A percentile compares a stretch with the other conserved stretches of the same genome.
These are phyloP conservation scores for Lota lota DNA, from an alignment of 2,113 vertebrate species.

Conservation along the genomic window DNA sequence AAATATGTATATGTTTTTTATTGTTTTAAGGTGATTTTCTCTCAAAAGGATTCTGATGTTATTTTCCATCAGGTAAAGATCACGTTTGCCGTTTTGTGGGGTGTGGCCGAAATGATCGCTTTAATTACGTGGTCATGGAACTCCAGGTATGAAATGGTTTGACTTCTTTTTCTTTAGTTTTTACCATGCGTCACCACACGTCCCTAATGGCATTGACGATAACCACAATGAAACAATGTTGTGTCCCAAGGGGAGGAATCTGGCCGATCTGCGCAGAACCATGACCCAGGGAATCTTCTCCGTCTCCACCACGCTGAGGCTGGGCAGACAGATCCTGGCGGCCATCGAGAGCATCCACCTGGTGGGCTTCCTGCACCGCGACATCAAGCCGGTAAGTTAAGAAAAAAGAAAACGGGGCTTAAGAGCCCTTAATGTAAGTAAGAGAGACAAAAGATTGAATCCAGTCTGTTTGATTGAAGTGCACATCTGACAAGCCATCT, in stretches of 20 bases:
- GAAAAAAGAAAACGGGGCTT: not conserved
- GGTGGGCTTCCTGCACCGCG: conserved; percentile 94
- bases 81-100: conserved; percentile 97
- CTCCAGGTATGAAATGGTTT: conserved; percentile 80
- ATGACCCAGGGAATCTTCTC: conserved; percentile 89
- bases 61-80: conserved; percentile 83
- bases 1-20: too few relatives aligned
- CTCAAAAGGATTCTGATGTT: too few relatives aligned
- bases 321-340: conserved; percentile 92
- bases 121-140: conserved; percentile 99
- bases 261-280: conserved; percentile 93
- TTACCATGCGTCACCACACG: not conserved
- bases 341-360: conserved; percentile 98
- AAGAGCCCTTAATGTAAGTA: not conserved
- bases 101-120: conserved; percentile 95
- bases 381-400: conserved; percentile 92
- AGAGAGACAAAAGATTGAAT: too few relatives aligned
- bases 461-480: too few relatives aligned
- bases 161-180: not conserved
- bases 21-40: too few relatives aligned
- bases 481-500: too few relatives aligned
- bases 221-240: not conserved
- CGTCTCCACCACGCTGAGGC: conserved; percentile 87
- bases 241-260: conserved; percentile 84
- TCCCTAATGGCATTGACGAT: not conserved